Conservation (phyloP, 2,888 invertebrate genomes). For the Drosophila austrosaltans region DNA sequence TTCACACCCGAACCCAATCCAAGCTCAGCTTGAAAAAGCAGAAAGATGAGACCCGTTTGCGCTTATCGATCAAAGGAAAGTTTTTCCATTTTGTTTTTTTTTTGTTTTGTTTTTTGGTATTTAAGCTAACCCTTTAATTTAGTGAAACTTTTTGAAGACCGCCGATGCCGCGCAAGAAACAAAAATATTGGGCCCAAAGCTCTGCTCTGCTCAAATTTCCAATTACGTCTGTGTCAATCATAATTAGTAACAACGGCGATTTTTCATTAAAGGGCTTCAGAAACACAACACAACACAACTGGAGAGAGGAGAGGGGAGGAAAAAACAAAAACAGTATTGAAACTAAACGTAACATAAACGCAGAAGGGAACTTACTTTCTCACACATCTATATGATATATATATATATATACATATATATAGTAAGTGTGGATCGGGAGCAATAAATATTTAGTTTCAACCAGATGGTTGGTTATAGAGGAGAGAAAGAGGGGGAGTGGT, state of each 20-base stretch:
- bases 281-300: constrained; percentile 29
- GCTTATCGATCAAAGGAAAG: constrained; percentile 77
- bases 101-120: constrained; percentile 42
- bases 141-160: constrained; percentile 75
- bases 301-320: background rate
- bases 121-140: constrained; percentile 75
- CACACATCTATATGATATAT: constrained; percentile 55
- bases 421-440: constrained; percentile 69
- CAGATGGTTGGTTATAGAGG: background rate
- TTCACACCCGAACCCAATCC: constrained; percentile 57
- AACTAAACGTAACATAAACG: constrained; percentile 65
- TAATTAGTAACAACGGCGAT: constrained; percentile 82
- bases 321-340: constrained; percentile 7
- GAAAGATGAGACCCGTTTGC: constrained; percentile 38
- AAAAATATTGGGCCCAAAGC: constrained; percentile 61
- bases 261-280: constrained; percentile 75
- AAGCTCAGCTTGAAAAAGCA: constrained; percentile 24
- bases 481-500: constrained; percentile 4
- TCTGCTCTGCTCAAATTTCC: constrained; percentile 75
- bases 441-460: constrained; percentile 39
- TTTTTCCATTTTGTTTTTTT: constrained; percentile 44
- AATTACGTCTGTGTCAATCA: constrained; percentile 82
- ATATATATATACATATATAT: background rate
- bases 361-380: constrained; percentile 64
- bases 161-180: constrained; percentile 48